phyloP scores from a whole-genome alignment of 1,140 invertebrate species.

The Ceratina calcarata region DNA sequence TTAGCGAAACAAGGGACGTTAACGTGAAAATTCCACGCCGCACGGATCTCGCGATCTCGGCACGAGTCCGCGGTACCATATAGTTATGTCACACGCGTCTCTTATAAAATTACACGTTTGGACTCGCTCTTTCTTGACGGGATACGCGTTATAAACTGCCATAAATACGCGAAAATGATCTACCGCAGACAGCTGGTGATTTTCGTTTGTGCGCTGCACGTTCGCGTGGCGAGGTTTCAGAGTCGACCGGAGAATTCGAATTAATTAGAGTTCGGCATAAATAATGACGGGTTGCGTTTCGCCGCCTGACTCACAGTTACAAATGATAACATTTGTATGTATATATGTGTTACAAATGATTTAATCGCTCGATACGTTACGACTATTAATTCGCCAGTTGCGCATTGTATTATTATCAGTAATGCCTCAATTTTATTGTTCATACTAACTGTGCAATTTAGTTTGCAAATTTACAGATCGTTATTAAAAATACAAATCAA shows the following conservation, averaged over 20 bases:
- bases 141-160: not conserved
- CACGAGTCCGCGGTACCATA: not conserved
- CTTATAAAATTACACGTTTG: not conserved
- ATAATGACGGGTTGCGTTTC: conserved; percentile 2
- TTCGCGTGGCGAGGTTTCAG: conserved; percentile 2
- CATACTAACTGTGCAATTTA: too few relatives aligned
- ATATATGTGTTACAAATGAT: conserved; percentile 4
- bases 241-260: not conserved
- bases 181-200: not conserved
- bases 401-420: not conserved
- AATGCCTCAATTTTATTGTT: too few relatives aligned
- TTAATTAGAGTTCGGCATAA: conserved; percentile 22
- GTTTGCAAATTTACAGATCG: too few relatives aligned
- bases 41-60: not conserved
- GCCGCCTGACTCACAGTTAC: not conserved
- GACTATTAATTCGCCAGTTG: not conserved
- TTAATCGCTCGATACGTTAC: not conserved
- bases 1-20: not conserved
- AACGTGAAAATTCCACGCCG: not conserved
- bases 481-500: too few relatives aligned
- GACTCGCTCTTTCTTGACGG: not conserved
- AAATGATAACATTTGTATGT: not conserved
- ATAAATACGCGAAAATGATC: conserved; percentile 32
- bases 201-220: not conserved
- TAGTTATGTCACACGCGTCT: not conserved